phyloP scores from a whole-genome alignment of 2,113 vertebrate species.

The Semnopithecus entellus region DNA sequence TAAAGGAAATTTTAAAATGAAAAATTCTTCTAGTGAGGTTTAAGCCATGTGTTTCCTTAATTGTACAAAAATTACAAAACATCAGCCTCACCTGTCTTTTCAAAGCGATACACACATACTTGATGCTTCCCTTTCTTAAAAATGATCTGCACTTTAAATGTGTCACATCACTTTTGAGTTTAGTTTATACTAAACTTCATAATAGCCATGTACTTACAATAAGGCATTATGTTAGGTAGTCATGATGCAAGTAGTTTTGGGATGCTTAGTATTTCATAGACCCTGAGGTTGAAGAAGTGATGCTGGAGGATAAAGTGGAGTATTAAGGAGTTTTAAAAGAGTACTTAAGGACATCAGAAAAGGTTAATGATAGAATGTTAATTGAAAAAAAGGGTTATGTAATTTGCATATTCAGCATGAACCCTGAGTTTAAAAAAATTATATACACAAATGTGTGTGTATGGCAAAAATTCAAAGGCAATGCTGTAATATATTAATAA shows the following conservation, averaged over 20 bases:
- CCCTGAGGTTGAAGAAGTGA: not conserved
- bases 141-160: too few species aligned
- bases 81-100: too few species aligned
- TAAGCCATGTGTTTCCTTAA: not conserved
- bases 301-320: not conserved
- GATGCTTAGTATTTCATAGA: not conserved
- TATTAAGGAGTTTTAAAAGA: not conserved
- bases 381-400: not conserved
- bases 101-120: too few species aligned
- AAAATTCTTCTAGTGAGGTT: not conserved
- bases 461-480: not conserved
- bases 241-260: not conserved
- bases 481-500: not conserved
- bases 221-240: not conserved
- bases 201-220: not conserved
- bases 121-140: too few species aligned
- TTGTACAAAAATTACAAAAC: not conserved
- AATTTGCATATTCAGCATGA: not conserved
- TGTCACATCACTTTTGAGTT: too few species aligned
- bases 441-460: not conserved
- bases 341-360: not conserved
- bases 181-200: not conserved
- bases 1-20: not conserved
- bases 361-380: not conserved
- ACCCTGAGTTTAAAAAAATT: not conserved